Evolutionary conservation across 1,140 invertebrate genomes (phyloP).

Genomic region (Drosophila ambigua): DNA sequence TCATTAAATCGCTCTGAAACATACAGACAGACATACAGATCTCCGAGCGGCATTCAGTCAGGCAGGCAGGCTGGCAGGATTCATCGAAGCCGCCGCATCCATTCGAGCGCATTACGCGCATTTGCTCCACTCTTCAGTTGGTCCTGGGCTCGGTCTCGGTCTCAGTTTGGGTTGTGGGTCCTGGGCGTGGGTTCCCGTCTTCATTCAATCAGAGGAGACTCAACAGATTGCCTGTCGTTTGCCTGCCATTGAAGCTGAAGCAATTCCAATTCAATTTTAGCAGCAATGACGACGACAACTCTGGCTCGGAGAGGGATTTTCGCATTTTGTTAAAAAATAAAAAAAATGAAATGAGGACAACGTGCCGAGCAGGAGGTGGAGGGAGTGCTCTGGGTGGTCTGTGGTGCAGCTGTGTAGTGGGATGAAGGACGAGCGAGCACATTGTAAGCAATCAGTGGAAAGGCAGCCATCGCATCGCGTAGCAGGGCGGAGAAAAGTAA

Average conservation of each 20-base stretch:
- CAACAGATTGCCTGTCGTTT: slow-evolving; percentile 80
- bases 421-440: slow-evolving; percentile 29
- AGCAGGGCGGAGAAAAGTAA: slow-evolving; percentile 29
- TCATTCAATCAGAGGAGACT: slow-evolving; percentile 72
- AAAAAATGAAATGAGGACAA: slow-evolving; percentile 38
- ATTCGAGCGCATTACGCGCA: slow-evolving; percentile 63
- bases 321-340: slow-evolving; percentile 55
- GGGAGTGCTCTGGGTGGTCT: no score
- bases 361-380: slow-evolving; percentile 1
- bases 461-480: neutral
- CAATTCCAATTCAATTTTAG: slow-evolving; percentile 80
- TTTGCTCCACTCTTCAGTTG: slow-evolving; percentile 36
- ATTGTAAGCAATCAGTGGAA: slow-evolving; percentile 65
- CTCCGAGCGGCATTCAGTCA: slow-evolving; percentile 28
- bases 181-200: slow-evolving; percentile 2
- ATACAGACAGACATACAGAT: neutral
- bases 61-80: slow-evolving; percentile 28
- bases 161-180: neutral
- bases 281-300: slow-evolving; percentile 55
- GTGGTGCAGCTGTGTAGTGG: neutral
- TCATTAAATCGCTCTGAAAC: slow-evolving; percentile 46
- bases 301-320: slow-evolving; percentile 62
- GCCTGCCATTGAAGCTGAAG: slow-evolving; percentile 76
- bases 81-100: slow-evolving; percentile 29
- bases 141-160: slow-evolving; percentile 14